A percentile compares a stretch with the other conserved stretches of the same genome.
Conservation (phyloP, 2,113 vertebrate species). For the Clarias magur region DNA sequence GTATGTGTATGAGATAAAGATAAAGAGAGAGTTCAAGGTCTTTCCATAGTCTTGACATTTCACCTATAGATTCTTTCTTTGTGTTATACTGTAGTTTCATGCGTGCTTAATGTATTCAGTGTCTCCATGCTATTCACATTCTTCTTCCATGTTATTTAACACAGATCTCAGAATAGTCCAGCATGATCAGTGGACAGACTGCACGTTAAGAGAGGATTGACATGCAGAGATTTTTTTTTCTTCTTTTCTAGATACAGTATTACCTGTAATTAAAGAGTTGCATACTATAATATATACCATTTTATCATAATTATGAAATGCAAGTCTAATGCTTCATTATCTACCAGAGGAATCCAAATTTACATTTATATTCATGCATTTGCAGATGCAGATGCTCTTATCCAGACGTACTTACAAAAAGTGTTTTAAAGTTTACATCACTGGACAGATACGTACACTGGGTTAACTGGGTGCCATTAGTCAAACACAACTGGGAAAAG, state of each 20-base stretch:
- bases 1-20: constrained; percentile 14
- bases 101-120: not conserved
- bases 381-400: too few relatives aligned
- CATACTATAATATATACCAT: not conserved
- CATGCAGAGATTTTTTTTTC: not conserved
- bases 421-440: too few relatives aligned
- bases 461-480: too few relatives aligned
- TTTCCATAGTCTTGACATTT: not conserved
- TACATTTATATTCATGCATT: too few relatives aligned
- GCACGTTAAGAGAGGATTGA: not conserved
- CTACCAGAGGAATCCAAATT: not conserved
- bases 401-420: too few relatives aligned
- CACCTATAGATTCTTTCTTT: not conserved
- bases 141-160: not conserved
- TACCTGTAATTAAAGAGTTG: not conserved
- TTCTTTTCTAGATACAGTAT: not conserved
- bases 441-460: too few relatives aligned
- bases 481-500: too few relatives aligned
- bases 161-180: not conserved
- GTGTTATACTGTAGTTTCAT: not conserved
- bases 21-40: not conserved
- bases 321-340: not conserved
- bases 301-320: not conserved
- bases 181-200: not conserved
- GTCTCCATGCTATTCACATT: not conserved